A percentile compares a stretch with the other conserved stretches of the same genome.
Conservation (phyloP, 2,797 vertebrate genomes). For the Pempheris klunzingeri region DNA sequence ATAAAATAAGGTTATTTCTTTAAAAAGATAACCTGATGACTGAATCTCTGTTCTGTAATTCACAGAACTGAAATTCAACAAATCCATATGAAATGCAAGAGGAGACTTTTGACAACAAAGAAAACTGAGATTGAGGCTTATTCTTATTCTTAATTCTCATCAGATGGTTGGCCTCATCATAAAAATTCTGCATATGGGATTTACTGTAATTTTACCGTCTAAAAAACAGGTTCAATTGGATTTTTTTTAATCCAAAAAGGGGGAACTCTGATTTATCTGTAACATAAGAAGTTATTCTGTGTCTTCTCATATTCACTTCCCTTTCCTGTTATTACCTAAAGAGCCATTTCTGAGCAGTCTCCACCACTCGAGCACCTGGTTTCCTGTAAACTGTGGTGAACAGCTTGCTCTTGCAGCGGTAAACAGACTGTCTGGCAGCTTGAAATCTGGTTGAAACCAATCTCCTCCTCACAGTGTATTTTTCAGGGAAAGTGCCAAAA, state of each 20-base stretch:
- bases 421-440: background rate
- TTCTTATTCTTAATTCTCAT: no score
- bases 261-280: background rate
- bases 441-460: background rate
- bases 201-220: background rate
- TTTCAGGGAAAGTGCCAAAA: background rate
- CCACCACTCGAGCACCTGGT: background rate
- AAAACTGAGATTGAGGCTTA: background rate
- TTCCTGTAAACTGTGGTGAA: slow-evolving; percentile 28
- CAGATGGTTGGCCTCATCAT: background rate
- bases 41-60: slow-evolving; percentile 21
- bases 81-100: no score
- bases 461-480: background rate
- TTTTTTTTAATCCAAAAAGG: background rate
- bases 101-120: background rate
- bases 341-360: background rate
- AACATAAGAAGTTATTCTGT: background rate
- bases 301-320: background rate
- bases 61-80: background rate
- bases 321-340: slow-evolving; percentile 3
- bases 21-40: background rate
- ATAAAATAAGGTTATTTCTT: background rate
- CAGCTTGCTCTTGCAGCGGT: slow-evolving; percentile 13
- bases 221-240: background rate
- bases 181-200: background rate